Evolutionary conservation across 2,113 vertebrate species (phyloP).

Genomic region (Ictidomys tridecemlineatus): DNA sequence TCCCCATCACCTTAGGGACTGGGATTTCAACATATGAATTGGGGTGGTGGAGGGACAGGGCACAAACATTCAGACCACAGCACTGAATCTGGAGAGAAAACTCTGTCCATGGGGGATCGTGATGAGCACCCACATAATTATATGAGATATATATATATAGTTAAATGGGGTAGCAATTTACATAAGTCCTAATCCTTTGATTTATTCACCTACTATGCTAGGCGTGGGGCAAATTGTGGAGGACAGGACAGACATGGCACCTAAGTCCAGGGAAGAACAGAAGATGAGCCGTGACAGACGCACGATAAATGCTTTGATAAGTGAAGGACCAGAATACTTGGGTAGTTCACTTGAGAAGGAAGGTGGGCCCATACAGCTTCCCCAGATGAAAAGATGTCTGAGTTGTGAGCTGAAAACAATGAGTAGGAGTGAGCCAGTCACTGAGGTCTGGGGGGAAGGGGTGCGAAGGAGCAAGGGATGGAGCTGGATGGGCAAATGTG

Average conservation of each 20-base stretch:
- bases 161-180: not conserved
- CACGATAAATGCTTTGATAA: not conserved
- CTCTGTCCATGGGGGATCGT: not conserved
- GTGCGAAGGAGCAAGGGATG: not conserved
- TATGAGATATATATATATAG: not conserved
- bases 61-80: not conserved
- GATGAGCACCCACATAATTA: not conserved
- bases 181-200: not conserved
- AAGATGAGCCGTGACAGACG: not conserved
- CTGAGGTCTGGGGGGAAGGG: not conserved
- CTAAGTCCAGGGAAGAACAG: not conserved
- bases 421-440: not conserved
- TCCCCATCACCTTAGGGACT: not conserved
- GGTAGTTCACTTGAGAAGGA: not conserved
- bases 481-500: not conserved
- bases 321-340: not conserved
- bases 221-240: not conserved
- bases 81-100: not conserved
- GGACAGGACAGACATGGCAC: not conserved
- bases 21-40: not conserved
- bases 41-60: too few relatives aligned
- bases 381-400: not conserved
- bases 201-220: not conserved
- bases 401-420: not conserved
- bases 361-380: not conserved